Evolutionary conservation across 1,140 invertebrate species (phyloP).

Genomic region (Tetragnatha versicolor): DNA sequence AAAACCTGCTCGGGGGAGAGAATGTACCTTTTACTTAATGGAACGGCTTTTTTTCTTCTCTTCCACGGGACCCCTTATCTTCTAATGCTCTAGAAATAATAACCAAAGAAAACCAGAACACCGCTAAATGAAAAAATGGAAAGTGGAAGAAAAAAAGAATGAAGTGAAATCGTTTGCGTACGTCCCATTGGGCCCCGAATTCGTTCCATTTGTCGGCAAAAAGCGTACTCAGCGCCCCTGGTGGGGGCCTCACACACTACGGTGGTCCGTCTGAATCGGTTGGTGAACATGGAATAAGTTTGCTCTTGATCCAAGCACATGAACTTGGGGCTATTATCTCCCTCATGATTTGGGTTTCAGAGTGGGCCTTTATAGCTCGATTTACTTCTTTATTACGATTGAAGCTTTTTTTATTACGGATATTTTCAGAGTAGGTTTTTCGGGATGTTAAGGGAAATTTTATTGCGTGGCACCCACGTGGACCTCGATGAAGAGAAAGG

Average conservation of each 20-base stretch:
- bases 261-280: slow-evolving; percentile 32
- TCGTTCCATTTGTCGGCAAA: slow-evolving; percentile 44
- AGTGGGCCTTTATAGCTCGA: no score
- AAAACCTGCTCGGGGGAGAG: slow-evolving; percentile 3
- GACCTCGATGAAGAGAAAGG: no score
- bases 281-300: slow-evolving; percentile 9
- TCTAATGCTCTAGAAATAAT: slow-evolving; percentile 29
- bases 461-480: no score
- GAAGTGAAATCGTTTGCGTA: slow-evolving; percentile 27
- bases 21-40: slow-evolving; percentile 49
- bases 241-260: slow-evolving; percentile 35
- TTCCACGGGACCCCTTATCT: neutral
- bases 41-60: slow-evolving; percentile 36
- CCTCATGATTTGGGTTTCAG: no score
- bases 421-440: no score
- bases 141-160: slow-evolving; percentile 30
- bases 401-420: no score
- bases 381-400: no score
- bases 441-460: no score
- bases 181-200: slow-evolving; percentile 44
- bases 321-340: no score
- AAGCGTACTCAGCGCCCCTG: slow-evolving; percentile 18
- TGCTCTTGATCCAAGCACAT: slow-evolving; percentile 20
- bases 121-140: slow-evolving; percentile 5
- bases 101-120: slow-evolving; percentile 22